A percentile compares a stretch with the other conserved stretches of the same genome.
Conservation (phyloP, 1,140 invertebrate species). For the Bombus superbus region DNA sequence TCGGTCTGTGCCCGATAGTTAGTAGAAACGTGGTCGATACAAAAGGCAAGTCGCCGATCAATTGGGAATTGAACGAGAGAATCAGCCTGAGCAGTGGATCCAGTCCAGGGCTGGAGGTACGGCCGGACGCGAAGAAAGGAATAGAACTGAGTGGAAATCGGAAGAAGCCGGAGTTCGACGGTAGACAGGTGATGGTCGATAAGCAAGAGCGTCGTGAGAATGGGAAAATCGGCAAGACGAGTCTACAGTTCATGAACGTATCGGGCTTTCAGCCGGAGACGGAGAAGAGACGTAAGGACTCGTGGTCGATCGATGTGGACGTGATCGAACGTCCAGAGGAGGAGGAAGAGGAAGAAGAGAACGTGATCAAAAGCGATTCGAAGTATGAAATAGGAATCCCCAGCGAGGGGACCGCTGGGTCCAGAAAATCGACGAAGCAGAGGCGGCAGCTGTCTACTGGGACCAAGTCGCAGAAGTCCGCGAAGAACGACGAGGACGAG, state of each 20-base stretch:
- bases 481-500: conserved; percentile 23
- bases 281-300: conserved; percentile 48
- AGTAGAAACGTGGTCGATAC: conserved; percentile 39
- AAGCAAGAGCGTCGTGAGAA: conserved; percentile 15
- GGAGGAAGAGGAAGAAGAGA: conserved; percentile 21
- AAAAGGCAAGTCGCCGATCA: conserved; percentile 58
- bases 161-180: conserved; percentile 41
- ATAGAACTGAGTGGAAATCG: conserved; percentile 72
- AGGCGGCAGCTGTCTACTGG: conserved; percentile 35
- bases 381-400: conserved; percentile 70
- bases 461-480: not conserved
- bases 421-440: conserved; percentile 48
- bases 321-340: conserved; percentile 8
- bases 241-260: conserved; percentile 74
- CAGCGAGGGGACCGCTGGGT: conserved; percentile 37
- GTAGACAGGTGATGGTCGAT: conserved; percentile 7
- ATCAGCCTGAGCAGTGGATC: conserved; percentile 80
- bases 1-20: conserved; percentile 46
- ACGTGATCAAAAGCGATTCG: conserved; percentile 69
- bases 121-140: conserved; percentile 71
- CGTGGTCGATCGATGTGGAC: conserved; percentile 45
- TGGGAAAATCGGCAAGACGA: not conserved
- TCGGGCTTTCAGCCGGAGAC: conserved; percentile 60
- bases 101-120: conserved; percentile 73
- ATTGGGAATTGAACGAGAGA: conserved; percentile 81